phyloP scores from a whole-genome alignment of 2,888 invertebrate species.

The Tanaodytes sp. region DNA sequence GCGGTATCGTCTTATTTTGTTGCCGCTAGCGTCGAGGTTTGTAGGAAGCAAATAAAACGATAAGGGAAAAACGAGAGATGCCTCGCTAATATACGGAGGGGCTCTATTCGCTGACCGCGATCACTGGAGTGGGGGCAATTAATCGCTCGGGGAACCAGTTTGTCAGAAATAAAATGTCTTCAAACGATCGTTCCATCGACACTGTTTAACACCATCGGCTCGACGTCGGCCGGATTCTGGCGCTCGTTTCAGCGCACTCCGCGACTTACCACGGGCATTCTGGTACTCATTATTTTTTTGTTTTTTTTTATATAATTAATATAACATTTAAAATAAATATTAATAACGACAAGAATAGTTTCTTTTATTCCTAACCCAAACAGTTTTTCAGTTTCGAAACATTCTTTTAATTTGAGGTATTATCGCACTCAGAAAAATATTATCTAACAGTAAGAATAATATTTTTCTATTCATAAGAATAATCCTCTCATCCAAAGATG shows the following conservation, averaged over 20 bases:
- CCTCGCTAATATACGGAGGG: conserved; percentile 48
- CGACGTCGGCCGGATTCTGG: conserved; percentile 30
- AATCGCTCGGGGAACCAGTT: conserved; percentile 57
- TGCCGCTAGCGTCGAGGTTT: conserved; percentile 53
- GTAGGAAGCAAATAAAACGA: conserved; percentile 55
- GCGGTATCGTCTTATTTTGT: conserved; percentile 53
- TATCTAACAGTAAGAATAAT: too few species aligned
- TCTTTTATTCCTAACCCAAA: too few species aligned
- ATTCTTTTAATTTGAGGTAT: too few species aligned
- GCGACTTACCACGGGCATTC: too few species aligned
- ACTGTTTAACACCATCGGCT: conserved; percentile 46
- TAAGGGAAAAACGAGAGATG: conserved; percentile 55
- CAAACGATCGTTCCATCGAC: conserved; percentile 46
- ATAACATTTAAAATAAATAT: too few species aligned
- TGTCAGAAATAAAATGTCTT: conserved; percentile 58
- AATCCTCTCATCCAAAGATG: too few species aligned
- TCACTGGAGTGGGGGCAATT: conserved; percentile 55
- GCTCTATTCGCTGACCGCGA: conserved; percentile 54
- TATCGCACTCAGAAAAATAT: too few species aligned
- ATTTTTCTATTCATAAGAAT: too few species aligned
- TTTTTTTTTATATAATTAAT: too few species aligned
- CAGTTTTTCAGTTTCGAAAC: too few species aligned
- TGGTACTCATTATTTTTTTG: too few species aligned
- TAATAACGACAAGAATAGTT: too few species aligned
- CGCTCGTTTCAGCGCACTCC: neutral